Percentiles rank a stretch among this genome's conserved stretches.
Evolutionary conservation across 1,140 invertebrate species (phyloP).

Genomic region (Anoplolepis gracilipes): DNA sequence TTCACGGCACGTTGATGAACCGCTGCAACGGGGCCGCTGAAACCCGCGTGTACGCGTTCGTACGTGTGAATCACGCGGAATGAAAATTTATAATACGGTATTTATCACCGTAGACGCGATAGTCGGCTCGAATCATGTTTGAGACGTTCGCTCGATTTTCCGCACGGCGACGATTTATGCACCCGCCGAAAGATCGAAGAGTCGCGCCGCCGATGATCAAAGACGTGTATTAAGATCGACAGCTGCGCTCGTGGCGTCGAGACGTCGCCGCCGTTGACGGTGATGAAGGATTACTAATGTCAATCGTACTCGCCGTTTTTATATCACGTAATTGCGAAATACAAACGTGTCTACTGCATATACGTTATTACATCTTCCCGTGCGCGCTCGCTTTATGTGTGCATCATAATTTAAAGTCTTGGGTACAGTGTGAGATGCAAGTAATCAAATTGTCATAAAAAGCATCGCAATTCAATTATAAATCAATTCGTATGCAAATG

Average conservation of each 20-base stretch:
- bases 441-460: conserved; percentile 19
- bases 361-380: conserved; percentile 24
- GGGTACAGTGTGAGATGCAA: neutral
- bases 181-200: conserved; percentile 52
- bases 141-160: conserved; percentile 49
- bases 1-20: conserved; percentile 71
- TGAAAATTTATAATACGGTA: conserved; percentile 77
- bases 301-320: conserved; percentile 19
- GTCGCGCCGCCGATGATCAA: conserved; percentile 61
- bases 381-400: neutral
- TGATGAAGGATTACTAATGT: conserved; percentile 54
- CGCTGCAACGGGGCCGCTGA: conserved; percentile 31
- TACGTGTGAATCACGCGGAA: conserved; percentile 74
- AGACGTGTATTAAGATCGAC: conserved; percentile 65
- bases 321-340: neutral
- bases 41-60: conserved; percentile 29
- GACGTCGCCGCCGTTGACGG: conserved; percentile 23
- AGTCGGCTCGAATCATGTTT: conserved; percentile 53
- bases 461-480: neutral
- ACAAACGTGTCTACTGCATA: neutral
- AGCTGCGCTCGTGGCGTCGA: conserved; percentile 46
- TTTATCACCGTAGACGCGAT: conserved; percentile 73
- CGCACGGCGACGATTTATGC: conserved; percentile 64
- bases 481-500: neutral
- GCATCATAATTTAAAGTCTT: neutral